Percentiles rank a stretch among this genome's conserved stretches.
Conservation (phyloP, 2,113 vertebrate species). For the Scatophagus argus region DNA sequence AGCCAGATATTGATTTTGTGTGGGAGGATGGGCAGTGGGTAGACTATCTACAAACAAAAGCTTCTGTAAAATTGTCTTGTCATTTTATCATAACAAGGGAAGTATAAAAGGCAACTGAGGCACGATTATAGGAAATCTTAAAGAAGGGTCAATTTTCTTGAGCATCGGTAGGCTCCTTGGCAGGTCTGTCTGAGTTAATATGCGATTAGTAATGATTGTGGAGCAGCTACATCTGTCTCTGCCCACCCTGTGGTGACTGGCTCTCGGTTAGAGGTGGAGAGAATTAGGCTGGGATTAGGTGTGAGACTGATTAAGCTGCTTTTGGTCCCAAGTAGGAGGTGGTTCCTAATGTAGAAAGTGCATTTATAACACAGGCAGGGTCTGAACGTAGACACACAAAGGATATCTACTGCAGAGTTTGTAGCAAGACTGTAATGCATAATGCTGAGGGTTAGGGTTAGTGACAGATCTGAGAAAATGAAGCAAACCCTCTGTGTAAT, state of each 20-base stretch:
- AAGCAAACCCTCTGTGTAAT: background rate
- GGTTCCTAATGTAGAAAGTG: slow-evolving; percentile 41
- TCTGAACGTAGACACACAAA: slow-evolving; percentile 47
- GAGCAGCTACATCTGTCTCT: slow-evolving; percentile 64
- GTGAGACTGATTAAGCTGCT: slow-evolving; percentile 66
- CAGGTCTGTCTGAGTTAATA: slow-evolving; percentile 39
- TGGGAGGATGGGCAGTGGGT: slow-evolving; percentile 12
- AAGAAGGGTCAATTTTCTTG: slow-evolving; percentile 40
- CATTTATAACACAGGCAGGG: slow-evolving; percentile 46
- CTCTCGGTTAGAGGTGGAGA: slow-evolving; percentile 35
- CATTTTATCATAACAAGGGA: slow-evolving; percentile 47
- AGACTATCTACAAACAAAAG: slow-evolving; percentile 47
- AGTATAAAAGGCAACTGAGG: slow-evolving; percentile 22
- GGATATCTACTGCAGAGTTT: slow-evolving; percentile 28
- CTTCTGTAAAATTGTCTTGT: slow-evolving; percentile 36
- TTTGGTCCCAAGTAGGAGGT: slow-evolving; percentile 43
- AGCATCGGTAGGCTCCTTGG: slow-evolving; percentile 30
- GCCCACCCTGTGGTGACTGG: slow-evolving; percentile 46
- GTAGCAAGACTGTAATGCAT: background rate
- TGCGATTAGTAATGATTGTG: slow-evolving; percentile 49
- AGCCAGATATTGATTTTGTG: slow-evolving; percentile 55
- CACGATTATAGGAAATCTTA: slow-evolving; percentile 41
- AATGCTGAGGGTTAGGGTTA: background rate
- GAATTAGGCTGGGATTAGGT: slow-evolving; percentile 61
- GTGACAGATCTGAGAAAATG: slow-evolving; percentile 18